phyloP scores from a whole-genome alignment of 2,888 invertebrate genomes.

The Crematogaster levior region DNA sequence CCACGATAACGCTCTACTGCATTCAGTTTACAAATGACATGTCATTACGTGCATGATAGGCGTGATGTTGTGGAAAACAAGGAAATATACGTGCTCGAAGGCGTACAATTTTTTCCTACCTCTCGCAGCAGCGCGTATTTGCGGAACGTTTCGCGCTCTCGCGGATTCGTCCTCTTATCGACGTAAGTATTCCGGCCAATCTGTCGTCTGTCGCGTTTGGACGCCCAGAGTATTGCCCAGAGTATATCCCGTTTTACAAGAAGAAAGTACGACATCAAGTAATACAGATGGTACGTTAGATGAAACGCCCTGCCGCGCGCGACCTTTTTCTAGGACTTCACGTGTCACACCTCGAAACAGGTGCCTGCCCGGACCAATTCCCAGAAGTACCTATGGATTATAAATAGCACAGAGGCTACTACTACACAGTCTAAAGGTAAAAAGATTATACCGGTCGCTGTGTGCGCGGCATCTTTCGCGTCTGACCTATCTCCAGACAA shows the following conservation, averaged over 20 bases:
- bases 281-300: conserved; percentile 42
- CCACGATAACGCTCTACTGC: background rate
- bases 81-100: background rate
- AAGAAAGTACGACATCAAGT: conserved; percentile 46
- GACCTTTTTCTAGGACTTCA: conserved; percentile 28
- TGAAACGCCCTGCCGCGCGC: conserved; percentile 26
- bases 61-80: conserved; percentile 6
- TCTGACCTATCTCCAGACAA: conserved; percentile 39
- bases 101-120: background rate
- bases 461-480: conserved; percentile 33
- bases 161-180: conserved; percentile 24
- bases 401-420: conserved; percentile 17
- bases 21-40: background rate
- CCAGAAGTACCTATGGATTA: conserved; percentile 47
- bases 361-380: conserved; percentile 39
- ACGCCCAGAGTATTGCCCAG: conserved; percentile 28
- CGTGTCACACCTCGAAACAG: conserved; percentile 42
- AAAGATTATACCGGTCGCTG: conserved; percentile 36
- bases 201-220: conserved; percentile 45
- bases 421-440: conserved; percentile 5
- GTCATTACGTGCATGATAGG: conserved; percentile 13
- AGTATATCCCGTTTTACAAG: conserved; percentile 11
- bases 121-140: background rate
- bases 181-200: conserved; percentile 43
- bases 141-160: background rate